phyloP scores from a whole-genome alignment of 2,888 invertebrate species.

The Eugnorisma glareosa region DNA sequence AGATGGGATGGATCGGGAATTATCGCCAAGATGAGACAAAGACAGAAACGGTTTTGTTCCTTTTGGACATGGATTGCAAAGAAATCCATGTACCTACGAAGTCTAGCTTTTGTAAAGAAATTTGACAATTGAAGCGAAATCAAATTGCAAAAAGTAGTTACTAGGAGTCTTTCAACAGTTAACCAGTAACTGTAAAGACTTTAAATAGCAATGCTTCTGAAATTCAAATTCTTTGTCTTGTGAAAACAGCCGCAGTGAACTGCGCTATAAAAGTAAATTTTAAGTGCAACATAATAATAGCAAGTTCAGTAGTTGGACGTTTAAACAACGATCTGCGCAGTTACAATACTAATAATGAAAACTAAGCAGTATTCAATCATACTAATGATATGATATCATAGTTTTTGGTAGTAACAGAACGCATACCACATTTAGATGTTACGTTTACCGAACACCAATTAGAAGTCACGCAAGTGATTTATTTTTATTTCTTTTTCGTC shows the following conservation, averaged over 20 bases:
- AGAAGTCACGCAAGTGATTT: constrained; percentile 39
- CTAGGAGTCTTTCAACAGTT: constrained; percentile 8
- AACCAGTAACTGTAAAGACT: not conserved
- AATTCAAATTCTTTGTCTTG: constrained; percentile 31
- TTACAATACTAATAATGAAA: constrained; percentile 20
- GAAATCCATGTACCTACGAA: constrained; percentile 6
- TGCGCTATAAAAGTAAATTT: constrained; percentile 34
- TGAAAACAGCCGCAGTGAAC: constrained; percentile 28
- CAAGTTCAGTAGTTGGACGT: constrained; percentile 4
- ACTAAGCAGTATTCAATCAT: constrained; percentile 25
- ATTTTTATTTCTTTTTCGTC: constrained; percentile 46
- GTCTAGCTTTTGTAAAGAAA: constrained; percentile 18
- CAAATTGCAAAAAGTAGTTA: constrained; percentile 26
- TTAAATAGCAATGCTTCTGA: constrained; percentile 26
- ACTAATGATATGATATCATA: constrained; percentile 12
- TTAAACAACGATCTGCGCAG: constrained; percentile 24
- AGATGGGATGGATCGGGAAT: constrained; percentile 21
- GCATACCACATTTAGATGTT: not conserved
- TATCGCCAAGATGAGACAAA: constrained; percentile 38
- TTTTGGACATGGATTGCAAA: constrained; percentile 5
- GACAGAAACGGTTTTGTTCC: constrained; percentile 5
- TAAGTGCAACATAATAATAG: constrained; percentile 45
- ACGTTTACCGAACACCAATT: constrained; percentile 32
- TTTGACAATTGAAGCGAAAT: constrained; percentile 22
- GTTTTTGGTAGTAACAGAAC: not conserved